These are phyloP conservation scores for Dichetophora obliterata DNA, from an alignment of 2,888 invertebrate genomes.

Conservation along the genomic window DNA sequence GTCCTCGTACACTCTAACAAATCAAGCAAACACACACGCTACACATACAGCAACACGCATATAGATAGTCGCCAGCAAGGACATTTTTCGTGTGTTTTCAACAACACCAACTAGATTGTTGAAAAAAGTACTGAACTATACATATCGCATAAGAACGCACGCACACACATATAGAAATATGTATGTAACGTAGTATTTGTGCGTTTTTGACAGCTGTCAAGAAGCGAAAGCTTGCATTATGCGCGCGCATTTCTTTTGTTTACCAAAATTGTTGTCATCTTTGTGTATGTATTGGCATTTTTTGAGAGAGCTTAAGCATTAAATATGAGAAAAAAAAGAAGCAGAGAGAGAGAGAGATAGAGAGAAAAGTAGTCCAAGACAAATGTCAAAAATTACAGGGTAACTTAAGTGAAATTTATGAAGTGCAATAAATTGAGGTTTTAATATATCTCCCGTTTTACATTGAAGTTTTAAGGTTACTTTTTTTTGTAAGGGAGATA, in stretches of 20 bases:
- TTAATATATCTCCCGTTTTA: no score
- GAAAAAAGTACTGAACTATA: neutral
- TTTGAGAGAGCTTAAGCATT: constrained; percentile 2
- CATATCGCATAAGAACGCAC: no score
- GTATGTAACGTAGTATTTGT: neutral
- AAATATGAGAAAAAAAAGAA: neutral
- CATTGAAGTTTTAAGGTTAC: no score
- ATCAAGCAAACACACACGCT: neutral
- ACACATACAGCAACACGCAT: no score
- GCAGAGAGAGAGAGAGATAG: no score
- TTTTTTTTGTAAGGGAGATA: no score
- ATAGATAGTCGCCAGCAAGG: neutral
- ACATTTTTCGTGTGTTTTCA: neutral
- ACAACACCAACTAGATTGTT: neutral
- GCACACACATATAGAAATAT: neutral
- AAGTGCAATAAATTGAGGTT: no score
- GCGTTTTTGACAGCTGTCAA: constrained; percentile 35
- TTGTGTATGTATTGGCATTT: constrained; percentile 25
- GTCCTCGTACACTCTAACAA: constrained; percentile 22
- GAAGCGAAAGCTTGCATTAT: constrained; percentile 12
- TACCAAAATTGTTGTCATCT: neutral
- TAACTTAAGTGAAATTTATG: no score
- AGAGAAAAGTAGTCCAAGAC: neutral
- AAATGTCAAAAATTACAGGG: neutral
- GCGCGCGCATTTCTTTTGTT: constrained; percentile 39